Conservation (phyloP, 2,888 invertebrate species). For the Thalpophila matura region DNA sequence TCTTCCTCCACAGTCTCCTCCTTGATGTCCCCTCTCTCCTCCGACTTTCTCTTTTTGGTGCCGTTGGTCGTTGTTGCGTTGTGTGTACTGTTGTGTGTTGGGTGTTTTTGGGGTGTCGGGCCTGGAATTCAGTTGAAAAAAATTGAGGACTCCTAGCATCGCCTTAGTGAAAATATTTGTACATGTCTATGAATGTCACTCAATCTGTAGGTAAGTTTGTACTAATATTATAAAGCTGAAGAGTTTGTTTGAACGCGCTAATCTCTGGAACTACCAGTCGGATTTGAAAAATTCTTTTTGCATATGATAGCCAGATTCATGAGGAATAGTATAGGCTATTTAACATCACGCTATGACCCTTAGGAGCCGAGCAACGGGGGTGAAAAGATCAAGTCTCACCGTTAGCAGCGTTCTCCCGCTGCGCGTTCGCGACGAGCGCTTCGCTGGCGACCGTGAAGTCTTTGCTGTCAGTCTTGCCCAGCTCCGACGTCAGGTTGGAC, state of each 20-base stretch:
- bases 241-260: too few relatives aligned
- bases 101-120: slow-evolving; percentile 51
- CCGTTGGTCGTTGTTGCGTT: slow-evolving; percentile 64
- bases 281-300: too few relatives aligned
- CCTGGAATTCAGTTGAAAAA: slow-evolving; percentile 30
- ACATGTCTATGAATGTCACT: too few relatives aligned
- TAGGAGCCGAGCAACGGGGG: too few relatives aligned
- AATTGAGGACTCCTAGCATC: not conserved
- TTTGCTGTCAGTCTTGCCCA: slow-evolving; percentile 69
- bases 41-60: slow-evolving; percentile 78
- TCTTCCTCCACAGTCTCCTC: slow-evolving; percentile 89
- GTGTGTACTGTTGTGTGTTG: slow-evolving; percentile 44
- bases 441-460: slow-evolving; percentile 85
- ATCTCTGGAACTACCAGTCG: too few relatives aligned
- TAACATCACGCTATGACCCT: too few relatives aligned
- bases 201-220: too few relatives aligned
- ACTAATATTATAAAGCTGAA: too few relatives aligned
- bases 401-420: slow-evolving; percentile 68
- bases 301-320: too few relatives aligned
- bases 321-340: too few relatives aligned
- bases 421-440: slow-evolving; percentile 81
- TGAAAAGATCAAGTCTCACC: slow-evolving; percentile 19
- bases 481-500: slow-evolving; percentile 89
- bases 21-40: slow-evolving; percentile 78
- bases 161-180: too few relatives aligned